A percentile compares a stretch with the other conserved stretches of the same genome.
phyloP scores from a whole-genome alignment of 2,113 vertebrate species.

The Emydocephalus ijimae region DNA sequence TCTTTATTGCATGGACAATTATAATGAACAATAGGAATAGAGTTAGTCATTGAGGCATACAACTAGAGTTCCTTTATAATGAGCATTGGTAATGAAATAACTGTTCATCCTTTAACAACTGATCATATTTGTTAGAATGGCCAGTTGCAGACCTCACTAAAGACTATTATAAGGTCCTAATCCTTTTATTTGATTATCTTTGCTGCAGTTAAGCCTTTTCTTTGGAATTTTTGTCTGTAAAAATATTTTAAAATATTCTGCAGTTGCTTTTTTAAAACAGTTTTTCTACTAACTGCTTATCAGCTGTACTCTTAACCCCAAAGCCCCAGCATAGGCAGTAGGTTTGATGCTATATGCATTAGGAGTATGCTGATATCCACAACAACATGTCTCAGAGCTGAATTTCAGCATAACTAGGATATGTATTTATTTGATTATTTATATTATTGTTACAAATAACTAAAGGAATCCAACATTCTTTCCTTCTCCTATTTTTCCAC shows the following conservation, averaged over 20 bases:
- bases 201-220: neutral
- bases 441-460: neutral
- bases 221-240: neutral
- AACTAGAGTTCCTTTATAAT: neutral
- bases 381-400: neutral
- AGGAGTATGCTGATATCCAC: neutral
- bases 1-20: neutral
- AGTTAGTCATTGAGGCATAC: neutral
- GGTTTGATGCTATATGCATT: neutral
- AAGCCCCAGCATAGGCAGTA: neutral
- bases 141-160: neutral
- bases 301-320: neutral
- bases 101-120: neutral
- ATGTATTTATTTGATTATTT: neutral
- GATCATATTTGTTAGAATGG: neutral
- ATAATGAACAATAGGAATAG: neutral
- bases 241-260: neutral
- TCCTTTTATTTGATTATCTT: neutral
- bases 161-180: neutral
- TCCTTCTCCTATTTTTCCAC: neutral
- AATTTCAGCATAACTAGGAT: neutral
- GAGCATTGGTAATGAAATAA: neutral
- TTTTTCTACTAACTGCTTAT: neutral
- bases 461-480: neutral
- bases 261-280: neutral